These are phyloP conservation scores for Baronia brevicornis DNA, from an alignment of 2,888 invertebrate species.

Conservation along the genomic window DNA sequence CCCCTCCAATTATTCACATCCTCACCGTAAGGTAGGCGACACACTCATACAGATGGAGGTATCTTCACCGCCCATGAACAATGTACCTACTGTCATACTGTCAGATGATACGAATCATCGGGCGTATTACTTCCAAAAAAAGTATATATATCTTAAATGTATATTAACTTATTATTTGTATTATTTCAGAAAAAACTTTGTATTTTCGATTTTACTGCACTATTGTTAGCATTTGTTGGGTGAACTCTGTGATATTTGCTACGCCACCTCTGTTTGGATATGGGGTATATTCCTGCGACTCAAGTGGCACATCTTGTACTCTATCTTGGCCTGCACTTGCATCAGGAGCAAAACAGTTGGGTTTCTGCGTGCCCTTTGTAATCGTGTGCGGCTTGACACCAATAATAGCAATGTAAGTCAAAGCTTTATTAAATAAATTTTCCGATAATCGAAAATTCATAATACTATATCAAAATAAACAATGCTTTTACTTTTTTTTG, in stretches of 20 bases:
- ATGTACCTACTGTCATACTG: neutral
- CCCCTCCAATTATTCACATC: no score
- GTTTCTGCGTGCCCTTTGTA: conserved; percentile 59
- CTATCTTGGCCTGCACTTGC: conserved; percentile 59
- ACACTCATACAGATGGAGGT: no score
- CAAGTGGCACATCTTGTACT: conserved; percentile 63
- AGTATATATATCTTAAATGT: no score
- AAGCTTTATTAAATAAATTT: neutral
- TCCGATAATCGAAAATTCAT: no score
- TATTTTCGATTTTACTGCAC: conserved; percentile 59
- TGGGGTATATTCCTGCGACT: conserved; percentile 68
- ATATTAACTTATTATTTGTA: conserved; percentile 7
- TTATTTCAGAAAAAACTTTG: conserved; percentile 55
- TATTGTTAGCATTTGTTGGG: conserved; percentile 59
- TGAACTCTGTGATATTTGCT: conserved; percentile 52
- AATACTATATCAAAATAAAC: neutral
- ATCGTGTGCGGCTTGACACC: conserved; percentile 60
- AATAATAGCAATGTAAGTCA: conserved; percentile 63
- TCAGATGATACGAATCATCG: no score
- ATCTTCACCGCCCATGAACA: no score
- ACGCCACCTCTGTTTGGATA: conserved; percentile 67
- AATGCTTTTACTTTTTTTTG: conserved; percentile 17
- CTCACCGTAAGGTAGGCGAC: no score
- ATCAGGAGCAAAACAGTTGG: conserved; percentile 54
- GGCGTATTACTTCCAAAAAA: no score